Conservation (phyloP, 92 coral and sea anemone genomes). For the Porites lobata region DNA sequence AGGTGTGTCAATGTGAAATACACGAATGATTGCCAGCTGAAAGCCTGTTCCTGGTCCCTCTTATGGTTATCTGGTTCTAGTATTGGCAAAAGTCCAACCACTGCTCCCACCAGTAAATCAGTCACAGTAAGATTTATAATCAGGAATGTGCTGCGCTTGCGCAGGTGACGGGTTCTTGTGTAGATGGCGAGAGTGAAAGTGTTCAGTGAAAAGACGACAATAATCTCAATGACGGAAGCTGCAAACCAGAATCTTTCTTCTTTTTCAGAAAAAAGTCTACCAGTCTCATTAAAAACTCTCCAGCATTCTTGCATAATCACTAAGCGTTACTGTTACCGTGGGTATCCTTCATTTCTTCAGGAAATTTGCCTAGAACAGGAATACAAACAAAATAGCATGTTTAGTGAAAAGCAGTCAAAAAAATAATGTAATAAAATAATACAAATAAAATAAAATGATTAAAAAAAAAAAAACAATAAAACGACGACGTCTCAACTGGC, state of each 20-base stretch:
- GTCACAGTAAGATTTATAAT: conserved; percentile 11
- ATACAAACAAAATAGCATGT: no score
- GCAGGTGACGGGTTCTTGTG: conserved; percentile 15
- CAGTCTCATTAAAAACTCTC: background rate
- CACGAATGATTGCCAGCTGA: background rate
- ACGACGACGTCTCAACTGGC: no score
- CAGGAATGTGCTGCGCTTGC: conserved; percentile 23
- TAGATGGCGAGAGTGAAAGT: background rate
- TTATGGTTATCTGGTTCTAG: no score
- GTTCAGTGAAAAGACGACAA: background rate
- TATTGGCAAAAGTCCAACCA: background rate
- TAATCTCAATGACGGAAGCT: background rate
- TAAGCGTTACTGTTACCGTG: background rate
- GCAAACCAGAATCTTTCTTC: background rate
- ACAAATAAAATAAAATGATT: no score
- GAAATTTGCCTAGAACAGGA: no score
- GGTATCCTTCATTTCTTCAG: no score
- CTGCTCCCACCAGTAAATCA: background rate
- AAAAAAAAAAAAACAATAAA: no score
- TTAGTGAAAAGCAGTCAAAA: no score
- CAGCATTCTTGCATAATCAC: no score
- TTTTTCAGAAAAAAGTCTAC: background rate
- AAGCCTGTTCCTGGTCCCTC: background rate
- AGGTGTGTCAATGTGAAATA: background rate
- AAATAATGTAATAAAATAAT: no score